Percentiles rank a stretch among this genome's conserved stretches.
These are phyloP conservation scores for Caenorhabditis sinica DNA, from an alignment of 2,888 invertebrate species.

Conservation along the genomic window DNA sequence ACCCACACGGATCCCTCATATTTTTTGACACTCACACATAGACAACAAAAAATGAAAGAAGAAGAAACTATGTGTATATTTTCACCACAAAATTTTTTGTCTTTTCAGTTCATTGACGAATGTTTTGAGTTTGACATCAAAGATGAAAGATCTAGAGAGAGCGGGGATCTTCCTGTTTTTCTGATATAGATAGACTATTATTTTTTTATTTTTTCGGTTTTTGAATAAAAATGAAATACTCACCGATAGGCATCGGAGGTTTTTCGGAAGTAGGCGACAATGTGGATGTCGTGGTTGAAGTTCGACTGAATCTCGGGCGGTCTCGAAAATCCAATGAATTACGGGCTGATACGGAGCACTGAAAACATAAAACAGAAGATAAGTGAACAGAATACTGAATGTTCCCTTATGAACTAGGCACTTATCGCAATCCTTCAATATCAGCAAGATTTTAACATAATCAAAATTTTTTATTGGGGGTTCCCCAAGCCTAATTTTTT, in stretches of 20 bases:
- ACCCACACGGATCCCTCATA: slow-evolving; percentile 18
- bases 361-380: slow-evolving; percentile 5
- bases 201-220: not conserved
- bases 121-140: slow-evolving; percentile 22
- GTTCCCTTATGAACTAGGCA: no score
- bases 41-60: slow-evolving; percentile 30
- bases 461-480: no score
- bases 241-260: slow-evolving; percentile 45
- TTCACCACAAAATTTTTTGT: slow-evolving; percentile 17
- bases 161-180: not conserved
- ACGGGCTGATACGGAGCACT: slow-evolving; percentile 50
- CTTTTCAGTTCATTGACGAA: not conserved
- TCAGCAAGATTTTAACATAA: no score
- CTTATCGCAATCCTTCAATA: no score
- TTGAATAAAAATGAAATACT: slow-evolving; percentile 17
- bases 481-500: no score
- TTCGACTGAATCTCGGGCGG: slow-evolving; percentile 45
- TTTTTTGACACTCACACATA: slow-evolving; percentile 35
- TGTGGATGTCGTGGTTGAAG: slow-evolving; percentile 48
- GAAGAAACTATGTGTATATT: not conserved
- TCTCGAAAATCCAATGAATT: slow-evolving; percentile 54
- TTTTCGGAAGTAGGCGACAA: slow-evolving; percentile 52
- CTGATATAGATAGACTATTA: no score
- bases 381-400: not conserved
- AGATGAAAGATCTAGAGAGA: slow-evolving; percentile 29